phyloP scores from a whole-genome alignment of 2,888 invertebrate species.

The Drosophila cognata region DNA sequence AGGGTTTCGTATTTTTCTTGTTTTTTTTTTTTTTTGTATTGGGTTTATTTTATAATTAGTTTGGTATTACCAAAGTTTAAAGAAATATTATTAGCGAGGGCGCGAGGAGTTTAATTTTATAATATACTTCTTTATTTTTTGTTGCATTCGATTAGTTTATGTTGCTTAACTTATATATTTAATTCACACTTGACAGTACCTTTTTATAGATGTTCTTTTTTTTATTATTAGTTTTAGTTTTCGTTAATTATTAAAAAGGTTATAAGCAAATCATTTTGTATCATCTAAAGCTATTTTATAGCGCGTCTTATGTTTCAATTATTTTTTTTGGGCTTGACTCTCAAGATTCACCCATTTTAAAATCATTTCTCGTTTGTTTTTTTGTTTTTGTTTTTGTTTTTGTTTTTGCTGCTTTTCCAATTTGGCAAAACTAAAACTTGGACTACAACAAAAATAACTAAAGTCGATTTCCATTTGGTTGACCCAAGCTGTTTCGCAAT shows the following conservation, averaged over 20 bases:
- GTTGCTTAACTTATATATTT: conserved; percentile 37
- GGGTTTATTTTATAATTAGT: background rate
- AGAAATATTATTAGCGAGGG: conserved; percentile 49
- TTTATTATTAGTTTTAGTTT: conserved; percentile 7
- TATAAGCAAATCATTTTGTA: conserved; percentile 48
- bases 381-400: conserved; percentile 10
- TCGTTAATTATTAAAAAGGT: conserved; percentile 22
- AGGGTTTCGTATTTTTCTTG: conserved; percentile 9
- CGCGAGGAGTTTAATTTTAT: conserved; percentile 36
- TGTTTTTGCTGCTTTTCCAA: conserved; percentile 20
- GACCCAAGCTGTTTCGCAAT: conserved; percentile 24
- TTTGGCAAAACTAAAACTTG: conserved; percentile 55
- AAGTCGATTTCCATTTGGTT: conserved; percentile 24
- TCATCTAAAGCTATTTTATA: conserved; percentile 69
- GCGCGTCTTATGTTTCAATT: conserved; percentile 54
- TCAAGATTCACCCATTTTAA: conserved; percentile 42
- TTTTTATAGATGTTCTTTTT: conserved; percentile 6
- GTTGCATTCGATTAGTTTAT: conserved; percentile 25
- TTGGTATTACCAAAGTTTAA: conserved; percentile 34
- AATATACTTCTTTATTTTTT: conserved; percentile 1
- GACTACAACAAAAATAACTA: conserved; percentile 49
- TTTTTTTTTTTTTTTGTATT: conserved; percentile 6
- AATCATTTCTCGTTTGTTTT: conserved; percentile 33
- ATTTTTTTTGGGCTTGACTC: conserved; percentile 22
- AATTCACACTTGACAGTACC: conserved; percentile 49